Evolutionary conservation across 2,797 vertebrate genomes (phyloP).

Genomic region (Adrianichthys oophorus): DNA sequence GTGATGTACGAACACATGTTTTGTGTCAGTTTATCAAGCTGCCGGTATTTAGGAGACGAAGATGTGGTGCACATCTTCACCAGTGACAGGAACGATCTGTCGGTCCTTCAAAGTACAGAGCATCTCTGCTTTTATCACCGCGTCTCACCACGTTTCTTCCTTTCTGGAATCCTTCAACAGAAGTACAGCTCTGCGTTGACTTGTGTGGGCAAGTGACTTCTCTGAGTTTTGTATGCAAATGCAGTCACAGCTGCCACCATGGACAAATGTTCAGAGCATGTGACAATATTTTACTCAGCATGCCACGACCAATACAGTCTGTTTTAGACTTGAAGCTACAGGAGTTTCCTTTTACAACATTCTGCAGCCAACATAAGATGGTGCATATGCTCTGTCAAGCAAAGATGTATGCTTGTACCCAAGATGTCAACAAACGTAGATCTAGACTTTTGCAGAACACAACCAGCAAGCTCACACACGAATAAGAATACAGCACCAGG

Average conservation of each 20-base stretch:
- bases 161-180: conserved; percentile 43
- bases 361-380: conserved; percentile 37
- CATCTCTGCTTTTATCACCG: conserved; percentile 17
- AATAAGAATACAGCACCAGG: conserved; percentile 52
- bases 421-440: conserved; percentile 36
- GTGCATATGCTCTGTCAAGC: conserved; percentile 27
- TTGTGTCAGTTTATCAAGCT: conserved; percentile 45
- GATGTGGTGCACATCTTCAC: conserved; percentile 34
- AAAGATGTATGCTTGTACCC: conserved; percentile 3
- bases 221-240: not conserved
- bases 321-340: conserved; percentile 44
- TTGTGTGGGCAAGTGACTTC: not conserved
- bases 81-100: conserved; percentile 24
- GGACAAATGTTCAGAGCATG: conserved; percentile 30
- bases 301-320: conserved; percentile 28
- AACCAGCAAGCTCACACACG: conserved; percentile 14
- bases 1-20: conserved; percentile 20
- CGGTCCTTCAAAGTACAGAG: conserved; percentile 8
- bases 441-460: conserved; percentile 39
- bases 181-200: conserved; percentile 14
- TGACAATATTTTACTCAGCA: conserved; percentile 16
- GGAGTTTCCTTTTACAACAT: conserved; percentile 41
- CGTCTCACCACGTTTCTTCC: conserved; percentile 56
- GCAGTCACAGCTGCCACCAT: not conserved
- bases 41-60: conserved; percentile 41